Evolutionary conservation across 2,113 vertebrate species (phyloP).

Genomic region (Phodopus roborovskii): DNA sequence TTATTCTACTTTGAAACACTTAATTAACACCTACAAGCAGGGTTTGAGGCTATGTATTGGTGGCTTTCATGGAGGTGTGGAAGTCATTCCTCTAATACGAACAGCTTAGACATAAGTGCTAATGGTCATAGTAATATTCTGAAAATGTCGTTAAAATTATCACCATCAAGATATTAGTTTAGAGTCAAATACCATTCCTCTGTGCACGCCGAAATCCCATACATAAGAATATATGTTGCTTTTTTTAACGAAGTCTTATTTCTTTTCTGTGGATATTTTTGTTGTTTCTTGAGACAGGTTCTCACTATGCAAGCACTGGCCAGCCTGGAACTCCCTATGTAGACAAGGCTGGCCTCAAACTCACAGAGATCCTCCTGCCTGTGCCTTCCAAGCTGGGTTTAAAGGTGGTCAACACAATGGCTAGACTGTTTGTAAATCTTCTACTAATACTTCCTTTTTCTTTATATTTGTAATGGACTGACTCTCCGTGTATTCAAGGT

Average conservation of each 20-base stretch:
- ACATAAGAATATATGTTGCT: not conserved
- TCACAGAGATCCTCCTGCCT: not conserved
- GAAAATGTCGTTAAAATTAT: not conserved
- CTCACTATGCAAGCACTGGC: not conserved
- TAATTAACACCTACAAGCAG: slow-evolving; percentile 13
- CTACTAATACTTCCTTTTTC: not conserved
- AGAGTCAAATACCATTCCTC: not conserved
- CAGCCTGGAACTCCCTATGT: not conserved
- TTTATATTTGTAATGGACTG: not conserved
- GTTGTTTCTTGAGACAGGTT: not conserved
- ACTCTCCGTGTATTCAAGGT: accelerated
- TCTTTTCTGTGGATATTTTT: not conserved
- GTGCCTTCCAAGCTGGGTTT: not conserved
- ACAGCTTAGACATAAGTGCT: not conserved
- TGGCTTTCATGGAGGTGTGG: not conserved
- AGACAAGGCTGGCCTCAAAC: not conserved
- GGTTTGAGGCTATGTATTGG: not conserved
- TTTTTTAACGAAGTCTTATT: not conserved
- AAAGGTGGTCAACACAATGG: not conserved
- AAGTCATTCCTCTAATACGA: not conserved
- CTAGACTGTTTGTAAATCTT: not conserved
- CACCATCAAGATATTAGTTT: not conserved
- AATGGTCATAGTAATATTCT: not conserved
- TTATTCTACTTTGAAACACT: not conserved
- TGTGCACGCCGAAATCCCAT: not conserved